Percentiles rank a stretch among this genome's conserved stretches.
Evolutionary conservation across 1,140 invertebrate species (phyloP).

Genomic region (Cydia pomonella): DNA sequence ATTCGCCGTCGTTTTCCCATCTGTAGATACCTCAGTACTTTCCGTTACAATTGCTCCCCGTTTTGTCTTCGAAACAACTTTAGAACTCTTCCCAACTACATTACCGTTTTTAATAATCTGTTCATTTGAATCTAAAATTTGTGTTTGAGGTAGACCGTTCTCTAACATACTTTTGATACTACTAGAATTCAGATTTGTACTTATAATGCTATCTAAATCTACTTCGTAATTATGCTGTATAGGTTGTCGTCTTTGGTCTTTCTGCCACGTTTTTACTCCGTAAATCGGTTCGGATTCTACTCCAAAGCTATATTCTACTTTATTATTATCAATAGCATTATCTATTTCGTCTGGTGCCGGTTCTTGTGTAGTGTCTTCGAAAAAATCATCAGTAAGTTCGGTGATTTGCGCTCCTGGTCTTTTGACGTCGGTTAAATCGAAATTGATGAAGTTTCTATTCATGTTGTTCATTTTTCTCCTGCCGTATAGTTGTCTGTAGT

Average conservation of each 20-base stretch:
- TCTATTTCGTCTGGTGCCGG: slow-evolving; percentile 62
- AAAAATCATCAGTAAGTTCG: slow-evolving; percentile 77
- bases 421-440: slow-evolving; percentile 59
- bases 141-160: slow-evolving; percentile 63
- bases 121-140: slow-evolving; percentile 66
- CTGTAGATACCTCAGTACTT: slow-evolving; percentile 68
- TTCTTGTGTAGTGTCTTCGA: slow-evolving; percentile 62
- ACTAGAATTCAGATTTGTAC: slow-evolving; percentile 57
- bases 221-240: slow-evolving; percentile 67
- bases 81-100: slow-evolving; percentile 61
- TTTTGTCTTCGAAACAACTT: slow-evolving; percentile 67
- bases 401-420: slow-evolving; percentile 74
- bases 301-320: slow-evolving; percentile 57
- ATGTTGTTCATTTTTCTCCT: slow-evolving; percentile 80
- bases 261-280: slow-evolving; percentile 68
- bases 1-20: slow-evolving; percentile 67
- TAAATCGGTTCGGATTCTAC: slow-evolving; percentile 71
- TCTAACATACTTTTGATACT: slow-evolving; percentile 66
- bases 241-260: slow-evolving; percentile 76
- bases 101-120: slow-evolving; percentile 64
- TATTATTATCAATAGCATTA: slow-evolving; percentile 28
- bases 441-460: slow-evolving; percentile 59
- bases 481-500: slow-evolving; percentile 89
- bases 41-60: slow-evolving; percentile 72
- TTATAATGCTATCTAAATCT: slow-evolving; percentile 64